Evolutionary conservation across 2,888 invertebrate genomes (phyloP).

Genomic region (Conistra vaccinii): DNA sequence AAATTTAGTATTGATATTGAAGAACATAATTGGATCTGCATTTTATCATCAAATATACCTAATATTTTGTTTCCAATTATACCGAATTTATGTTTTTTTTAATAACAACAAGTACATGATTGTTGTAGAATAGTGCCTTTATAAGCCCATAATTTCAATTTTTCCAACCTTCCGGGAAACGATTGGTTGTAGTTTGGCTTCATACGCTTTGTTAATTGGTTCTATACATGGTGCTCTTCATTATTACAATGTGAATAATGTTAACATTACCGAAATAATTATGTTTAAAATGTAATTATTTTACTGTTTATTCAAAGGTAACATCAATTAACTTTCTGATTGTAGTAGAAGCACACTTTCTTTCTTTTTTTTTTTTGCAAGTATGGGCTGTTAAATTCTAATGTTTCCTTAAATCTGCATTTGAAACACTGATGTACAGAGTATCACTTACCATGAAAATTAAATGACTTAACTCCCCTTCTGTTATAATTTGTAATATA

Average conservation of each 20-base stretch:
- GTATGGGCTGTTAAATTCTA: not conserved
- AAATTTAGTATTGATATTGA: constrained; percentile 23
- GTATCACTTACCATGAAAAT: constrained; percentile 9
- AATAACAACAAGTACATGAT: constrained; percentile 38
- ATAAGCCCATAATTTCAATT: constrained; percentile 21
- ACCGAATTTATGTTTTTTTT: not conserved
- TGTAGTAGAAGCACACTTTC: not conserved
- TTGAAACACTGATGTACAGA: constrained; percentile 1
- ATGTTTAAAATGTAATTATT: constrained; percentile 37
- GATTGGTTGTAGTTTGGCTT: constrained; percentile 27
- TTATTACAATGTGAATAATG: constrained; percentile 36
- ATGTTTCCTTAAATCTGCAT: constrained; percentile 10
- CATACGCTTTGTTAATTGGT: constrained; percentile 59
- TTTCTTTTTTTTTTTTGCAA: no score
- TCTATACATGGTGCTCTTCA: constrained; percentile 66
- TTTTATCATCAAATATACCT: not conserved
- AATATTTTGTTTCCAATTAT: constrained; percentile 3
- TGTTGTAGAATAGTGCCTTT: constrained; percentile 56
- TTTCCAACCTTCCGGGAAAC: constrained; percentile 4
- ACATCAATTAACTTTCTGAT: not conserved
- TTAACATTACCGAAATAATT: constrained; percentile 31
- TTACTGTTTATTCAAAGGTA: constrained; percentile 13
- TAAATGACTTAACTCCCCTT: constrained; percentile 19
- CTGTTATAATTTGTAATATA: constrained; percentile 50
- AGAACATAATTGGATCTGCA: constrained; percentile 9